Evolutionary conservation across 2,888 invertebrate species (phyloP).

Genomic region (Heliconius ethilla): DNA sequence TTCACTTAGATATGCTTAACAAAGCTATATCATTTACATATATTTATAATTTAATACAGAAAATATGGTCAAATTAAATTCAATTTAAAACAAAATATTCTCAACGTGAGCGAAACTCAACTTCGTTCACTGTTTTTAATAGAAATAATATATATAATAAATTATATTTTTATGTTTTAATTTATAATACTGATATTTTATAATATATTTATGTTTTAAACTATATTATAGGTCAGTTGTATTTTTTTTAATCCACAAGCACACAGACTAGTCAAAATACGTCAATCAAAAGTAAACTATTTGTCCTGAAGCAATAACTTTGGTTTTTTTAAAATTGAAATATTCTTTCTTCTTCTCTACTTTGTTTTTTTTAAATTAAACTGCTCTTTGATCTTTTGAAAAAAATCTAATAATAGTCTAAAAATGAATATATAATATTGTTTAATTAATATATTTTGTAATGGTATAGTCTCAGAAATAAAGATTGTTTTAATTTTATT

Average conservation of each 20-base stretch:
- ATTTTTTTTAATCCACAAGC: slow-evolving; percentile 14
- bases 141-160: background rate
- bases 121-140: background rate
- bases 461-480: too few species aligned
- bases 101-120: too few species aligned
- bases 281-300: background rate
- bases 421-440: too few species aligned
- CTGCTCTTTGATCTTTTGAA: too few species aligned
- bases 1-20: background rate
- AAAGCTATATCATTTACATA: background rate
- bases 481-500: too few species aligned
- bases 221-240: background rate
- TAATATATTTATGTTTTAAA: background rate
- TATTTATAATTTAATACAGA: background rate
- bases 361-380: too few species aligned
- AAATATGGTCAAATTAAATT: background rate
- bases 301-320: background rate
- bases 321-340: background rate
- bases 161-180: slow-evolving; percentile 1
- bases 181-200: background rate
- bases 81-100: background rate
- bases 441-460: too few species aligned
- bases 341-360: too few species aligned
- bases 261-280: slow-evolving; percentile 30
- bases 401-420: too few species aligned